Percentiles rank a stretch among this genome's conserved stretches.
These are phyloP conservation scores for Corvus cornix DNA, from an alignment of 2,113 vertebrate species.

Conservation along the genomic window DNA sequence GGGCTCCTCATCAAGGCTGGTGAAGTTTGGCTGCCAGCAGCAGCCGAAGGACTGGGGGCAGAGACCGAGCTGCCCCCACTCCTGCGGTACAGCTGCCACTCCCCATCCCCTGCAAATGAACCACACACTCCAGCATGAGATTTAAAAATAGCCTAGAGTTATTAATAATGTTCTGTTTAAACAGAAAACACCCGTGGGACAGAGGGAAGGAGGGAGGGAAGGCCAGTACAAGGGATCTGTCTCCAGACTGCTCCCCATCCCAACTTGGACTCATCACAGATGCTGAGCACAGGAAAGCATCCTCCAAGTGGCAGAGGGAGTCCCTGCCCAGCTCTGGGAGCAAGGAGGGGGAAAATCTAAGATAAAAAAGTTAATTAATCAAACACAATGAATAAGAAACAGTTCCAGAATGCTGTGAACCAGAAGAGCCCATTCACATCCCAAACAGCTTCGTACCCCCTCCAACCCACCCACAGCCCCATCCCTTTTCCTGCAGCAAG, in stretches of 20 bases:
- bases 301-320: background rate
- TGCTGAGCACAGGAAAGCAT: background rate
- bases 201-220: background rate
- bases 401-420: background rate
- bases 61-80: background rate
- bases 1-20: background rate
- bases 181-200: background rate
- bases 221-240: background rate
- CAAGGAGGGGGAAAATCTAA: background rate
- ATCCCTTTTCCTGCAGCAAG: background rate
- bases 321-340: background rate
- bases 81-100: background rate
- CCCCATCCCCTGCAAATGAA: background rate
- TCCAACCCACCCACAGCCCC: background rate
- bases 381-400: background rate
- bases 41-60: background rate
- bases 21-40: background rate
- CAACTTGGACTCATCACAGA: background rate
- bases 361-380: background rate
- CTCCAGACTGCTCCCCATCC: background rate
- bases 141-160: conserved; percentile 8
- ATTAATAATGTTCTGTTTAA: conserved; percentile 10
- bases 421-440: background rate
- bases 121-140: background rate
- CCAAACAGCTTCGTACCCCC: accelerated